These are phyloP conservation scores for Coendou prehensilis DNA, from an alignment of 2,797 vertebrate species.

Conservation along the genomic window DNA sequence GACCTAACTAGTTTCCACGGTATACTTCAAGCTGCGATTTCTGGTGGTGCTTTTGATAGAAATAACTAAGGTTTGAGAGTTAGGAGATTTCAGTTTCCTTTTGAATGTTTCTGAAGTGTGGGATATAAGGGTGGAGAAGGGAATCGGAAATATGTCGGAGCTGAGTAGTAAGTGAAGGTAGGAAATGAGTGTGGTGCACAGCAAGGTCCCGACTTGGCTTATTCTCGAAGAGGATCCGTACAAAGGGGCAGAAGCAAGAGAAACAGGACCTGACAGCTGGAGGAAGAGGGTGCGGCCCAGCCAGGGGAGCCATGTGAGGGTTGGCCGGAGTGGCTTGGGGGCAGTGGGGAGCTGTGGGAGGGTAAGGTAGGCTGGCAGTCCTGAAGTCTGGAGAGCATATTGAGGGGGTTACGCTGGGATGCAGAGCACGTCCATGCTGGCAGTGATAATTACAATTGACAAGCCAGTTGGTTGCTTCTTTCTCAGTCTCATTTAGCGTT, in stretches of 20 bases:
- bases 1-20: neutral
- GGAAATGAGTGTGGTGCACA: rapidly evolving
- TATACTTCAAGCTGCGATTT: neutral
- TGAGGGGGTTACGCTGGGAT: neutral
- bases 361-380: neutral
- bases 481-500: neutral
- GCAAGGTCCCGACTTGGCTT: neutral
- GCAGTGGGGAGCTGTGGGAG: neutral
- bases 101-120: neutral
- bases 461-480: neutral
- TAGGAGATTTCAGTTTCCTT: neutral
- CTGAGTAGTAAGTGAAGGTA: neutral
- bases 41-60: neutral
- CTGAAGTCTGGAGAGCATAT: neutral
- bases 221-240: rapidly evolving
- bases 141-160: neutral
- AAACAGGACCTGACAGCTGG: neutral
- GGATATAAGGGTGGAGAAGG: neutral
- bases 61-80: neutral
- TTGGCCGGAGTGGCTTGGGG: neutral
- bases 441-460: rapidly evolving
- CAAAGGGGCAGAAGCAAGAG: neutral
- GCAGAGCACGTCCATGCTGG: neutral
- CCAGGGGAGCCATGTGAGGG: too few relatives aligned
- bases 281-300: neutral